Percentiles rank a stretch among this genome's conserved stretches.
Conservation (phyloP, 2,797 vertebrate genomes). For the Gephyroberyx darwinii region DNA sequence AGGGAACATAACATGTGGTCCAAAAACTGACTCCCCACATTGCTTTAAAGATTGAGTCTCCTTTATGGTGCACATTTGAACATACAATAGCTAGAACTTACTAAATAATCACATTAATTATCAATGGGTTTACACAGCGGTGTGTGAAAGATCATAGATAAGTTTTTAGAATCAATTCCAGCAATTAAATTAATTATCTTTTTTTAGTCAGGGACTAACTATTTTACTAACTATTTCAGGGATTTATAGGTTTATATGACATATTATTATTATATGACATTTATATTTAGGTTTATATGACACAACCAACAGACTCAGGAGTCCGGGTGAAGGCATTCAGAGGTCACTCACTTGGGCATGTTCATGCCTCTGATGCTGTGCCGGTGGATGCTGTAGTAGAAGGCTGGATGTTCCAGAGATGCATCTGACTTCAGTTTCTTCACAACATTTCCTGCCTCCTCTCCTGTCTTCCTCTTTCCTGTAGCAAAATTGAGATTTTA, state of each 20-base stretch:
- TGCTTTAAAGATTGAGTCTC: not conserved
- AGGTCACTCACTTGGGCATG: constrained; percentile 93
- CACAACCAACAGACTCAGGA: not conserved
- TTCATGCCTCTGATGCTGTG: constrained; percentile 97
- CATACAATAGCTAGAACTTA: not conserved
- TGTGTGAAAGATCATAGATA: not conserved
- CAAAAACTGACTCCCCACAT: not conserved
- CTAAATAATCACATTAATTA: not conserved
- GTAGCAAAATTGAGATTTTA: constrained; percentile 15
- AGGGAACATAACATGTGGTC: not conserved
- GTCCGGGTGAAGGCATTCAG: not conserved
- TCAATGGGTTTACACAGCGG: not conserved
- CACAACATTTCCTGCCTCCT: constrained; percentile 74
- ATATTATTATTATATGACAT: no score
- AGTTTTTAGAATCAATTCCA: not conserved
- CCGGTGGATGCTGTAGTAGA: constrained; percentile 98
- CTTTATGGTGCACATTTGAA: not conserved
- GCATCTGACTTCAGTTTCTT: constrained; percentile 89
- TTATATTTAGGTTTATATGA: not conserved
- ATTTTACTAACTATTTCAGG: no score
- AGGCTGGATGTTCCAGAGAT: constrained; percentile 89
- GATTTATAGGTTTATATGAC: not conserved
- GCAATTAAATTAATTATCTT: not conserved
- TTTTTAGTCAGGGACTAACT: no score
- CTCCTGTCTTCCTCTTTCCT: constrained; percentile 91